phyloP scores from a whole-genome alignment of 2,888 invertebrate genomes.

The Caenorhabditis auriculariae region DNA sequence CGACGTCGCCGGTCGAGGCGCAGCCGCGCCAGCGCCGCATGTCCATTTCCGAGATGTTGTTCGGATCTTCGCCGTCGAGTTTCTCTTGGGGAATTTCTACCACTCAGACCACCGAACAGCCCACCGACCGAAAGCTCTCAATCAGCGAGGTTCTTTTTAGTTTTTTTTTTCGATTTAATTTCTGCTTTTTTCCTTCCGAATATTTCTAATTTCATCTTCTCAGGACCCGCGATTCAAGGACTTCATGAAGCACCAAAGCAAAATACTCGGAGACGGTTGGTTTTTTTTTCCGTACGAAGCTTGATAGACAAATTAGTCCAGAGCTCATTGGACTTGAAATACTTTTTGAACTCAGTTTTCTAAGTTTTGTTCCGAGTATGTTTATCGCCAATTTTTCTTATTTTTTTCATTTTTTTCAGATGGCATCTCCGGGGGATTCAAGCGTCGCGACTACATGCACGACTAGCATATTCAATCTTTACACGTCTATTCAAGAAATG shows the following conservation, averaged over 20 bases:
- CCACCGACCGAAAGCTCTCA: too few relatives aligned
- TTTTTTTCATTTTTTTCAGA: constrained; percentile 8
- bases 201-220: too few relatives aligned
- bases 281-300: constrained; percentile 1
- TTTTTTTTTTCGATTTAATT: too few relatives aligned
- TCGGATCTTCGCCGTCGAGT: constrained; percentile 36
- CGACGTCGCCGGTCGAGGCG: constrained; percentile 25
- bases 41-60: constrained; percentile 40
- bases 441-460: constrained; percentile 29
- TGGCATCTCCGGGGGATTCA: constrained; percentile 26
- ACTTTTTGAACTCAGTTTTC: too few relatives aligned
- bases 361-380: too few relatives aligned
- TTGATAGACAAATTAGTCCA: not conserved
- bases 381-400: too few relatives aligned
- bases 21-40: constrained; percentile 37
- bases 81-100: constrained; percentile 43
- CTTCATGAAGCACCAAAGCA: constrained; percentile 46
- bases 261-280: constrained; percentile 34
- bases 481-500: too few relatives aligned
- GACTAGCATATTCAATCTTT: too few relatives aligned
- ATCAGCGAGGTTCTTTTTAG: too few relatives aligned
- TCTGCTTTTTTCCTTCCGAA: too few relatives aligned
- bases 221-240: constrained; percentile 49
- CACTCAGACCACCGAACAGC: constrained; percentile 5
- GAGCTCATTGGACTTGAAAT: too few relatives aligned